Base-by-base conservation (phyloP, 2,797 vertebrate species). In the Eulemur coronatus region DNA sequence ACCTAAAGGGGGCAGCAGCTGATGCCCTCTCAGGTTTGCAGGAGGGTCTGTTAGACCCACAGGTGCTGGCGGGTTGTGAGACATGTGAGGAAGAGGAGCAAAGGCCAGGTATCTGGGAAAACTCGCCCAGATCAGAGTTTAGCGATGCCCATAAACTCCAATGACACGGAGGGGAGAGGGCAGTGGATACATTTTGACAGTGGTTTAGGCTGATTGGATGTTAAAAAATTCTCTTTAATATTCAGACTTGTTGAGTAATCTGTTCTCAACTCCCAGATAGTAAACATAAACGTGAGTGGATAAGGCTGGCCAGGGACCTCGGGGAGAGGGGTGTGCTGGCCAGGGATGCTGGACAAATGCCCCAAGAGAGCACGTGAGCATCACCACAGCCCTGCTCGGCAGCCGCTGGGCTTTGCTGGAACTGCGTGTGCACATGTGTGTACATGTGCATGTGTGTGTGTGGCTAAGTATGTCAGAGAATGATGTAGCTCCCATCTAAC, bases 1-100 rank as follows among this genome's bases (percentile, higher is more conserved):
- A 93, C 97, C 98, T 95, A 96, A 96, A 98, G 98, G 92, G 96
- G 96, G 98, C 97, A 97, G 98, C 94, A 93, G 86, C 52, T 96
- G 94, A 97, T 94, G 88, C 97, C 52, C 65, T 82, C 95, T 94
- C 5, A 78, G 95, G 92, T 89, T 57, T 89, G 78, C 95, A 82
- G 84, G 72, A 70, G 1, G 75, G 57, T 95, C 94, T 96, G 96
- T 97, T 95, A 97, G 96, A 22, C 6, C 94, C 85, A 94, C 55
- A 0, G 24, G 55, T 0, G 7, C 28, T 17, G 50, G 24, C 41
- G 55, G 30, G 92, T 98, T 94, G 73, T 70, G 73, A 96, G 96
- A 96, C 10, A 89, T 82, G 96, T 94, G 97, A 98, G 98, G 98
- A 96, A 97, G 26, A 91, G 95, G 84, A 70, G 81, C 92, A 89